A percentile compares a stretch with the other conserved stretches of the same genome.
phyloP scores from a whole-genome alignment of 1,140 invertebrate species.

The Pteromalus puparum region DNA sequence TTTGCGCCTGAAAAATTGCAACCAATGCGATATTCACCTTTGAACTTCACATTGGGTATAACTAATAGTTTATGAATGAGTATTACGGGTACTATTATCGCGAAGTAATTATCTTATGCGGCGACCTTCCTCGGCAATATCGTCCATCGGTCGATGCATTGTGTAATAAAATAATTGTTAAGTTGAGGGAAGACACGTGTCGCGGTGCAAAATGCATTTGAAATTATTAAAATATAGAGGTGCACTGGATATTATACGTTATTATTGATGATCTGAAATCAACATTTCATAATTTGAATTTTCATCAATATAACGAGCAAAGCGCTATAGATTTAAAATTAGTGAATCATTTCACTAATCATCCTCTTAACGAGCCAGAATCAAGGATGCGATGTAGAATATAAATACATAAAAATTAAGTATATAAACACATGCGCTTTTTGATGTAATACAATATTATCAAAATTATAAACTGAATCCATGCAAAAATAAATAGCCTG shows the following conservation, averaged over 20 bases:
- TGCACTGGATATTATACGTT: neutral
- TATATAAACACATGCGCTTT: no score
- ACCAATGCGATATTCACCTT: neutral
- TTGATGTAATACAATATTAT: no score
- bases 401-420: no score
- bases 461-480: no score
- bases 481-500: no score
- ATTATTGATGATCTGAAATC: no score
- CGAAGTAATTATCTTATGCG: neutral
- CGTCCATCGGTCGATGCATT: neutral
- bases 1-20: neutral
- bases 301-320: no score
- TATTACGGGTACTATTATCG: neutral
- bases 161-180: neutral
- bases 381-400: no score
- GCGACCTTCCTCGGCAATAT: neutral
- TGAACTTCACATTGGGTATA: neutral
- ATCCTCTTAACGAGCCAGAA: no score
- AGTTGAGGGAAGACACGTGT: neutral
- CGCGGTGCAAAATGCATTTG: neutral
- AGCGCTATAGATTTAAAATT: no score
- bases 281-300: no score
- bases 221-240: neutral
- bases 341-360: no score
- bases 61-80: neutral